Conservation (phyloP, 2,113 vertebrate genomes). For the Oxyura jamaicensis region DNA sequence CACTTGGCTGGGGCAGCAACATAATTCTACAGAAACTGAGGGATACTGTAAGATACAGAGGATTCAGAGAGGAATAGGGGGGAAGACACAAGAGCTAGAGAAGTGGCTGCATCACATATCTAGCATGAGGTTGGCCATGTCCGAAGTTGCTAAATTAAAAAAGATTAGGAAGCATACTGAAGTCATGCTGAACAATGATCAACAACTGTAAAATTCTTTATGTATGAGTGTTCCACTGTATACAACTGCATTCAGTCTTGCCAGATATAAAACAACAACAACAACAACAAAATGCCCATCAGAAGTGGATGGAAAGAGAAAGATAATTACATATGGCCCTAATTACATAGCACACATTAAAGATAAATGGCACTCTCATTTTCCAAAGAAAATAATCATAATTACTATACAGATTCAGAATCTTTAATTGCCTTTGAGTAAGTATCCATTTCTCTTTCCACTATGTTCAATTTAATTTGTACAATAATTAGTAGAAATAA, state of each 20-base stretch:
- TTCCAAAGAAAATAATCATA: conserved; percentile 69
- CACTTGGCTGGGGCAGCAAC: background rate
- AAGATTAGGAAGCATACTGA: background rate
- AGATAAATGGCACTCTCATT: conserved; percentile 58
- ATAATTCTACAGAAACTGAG: background rate
- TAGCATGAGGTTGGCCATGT: background rate
- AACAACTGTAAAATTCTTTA: background rate
- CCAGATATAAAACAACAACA: background rate
- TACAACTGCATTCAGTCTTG: background rate
- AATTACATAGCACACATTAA: conserved; percentile 55
- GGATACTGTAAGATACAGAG: background rate
- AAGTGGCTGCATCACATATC: background rate
- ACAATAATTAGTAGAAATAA: conserved; percentile 41
- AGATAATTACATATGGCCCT: conserved; percentile 58
- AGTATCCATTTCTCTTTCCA: conserved; percentile 48
- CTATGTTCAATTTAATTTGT: conserved; percentile 35
- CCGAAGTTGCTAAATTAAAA: background rate
- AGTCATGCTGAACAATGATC: background rate
- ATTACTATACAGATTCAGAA: conserved; percentile 54
- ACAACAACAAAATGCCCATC: conserved; percentile 7
- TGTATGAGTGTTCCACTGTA: background rate
- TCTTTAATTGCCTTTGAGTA: conserved; percentile 65
- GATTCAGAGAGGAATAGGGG: background rate
- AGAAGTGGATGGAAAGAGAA: conserved; percentile 29
- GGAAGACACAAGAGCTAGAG: background rate